Percentiles rank a stretch among this genome's conserved stretches.
phyloP scores from a whole-genome alignment of 53 echinoderm and acorn worm genomes.

The Astropecten irregularis region DNA sequence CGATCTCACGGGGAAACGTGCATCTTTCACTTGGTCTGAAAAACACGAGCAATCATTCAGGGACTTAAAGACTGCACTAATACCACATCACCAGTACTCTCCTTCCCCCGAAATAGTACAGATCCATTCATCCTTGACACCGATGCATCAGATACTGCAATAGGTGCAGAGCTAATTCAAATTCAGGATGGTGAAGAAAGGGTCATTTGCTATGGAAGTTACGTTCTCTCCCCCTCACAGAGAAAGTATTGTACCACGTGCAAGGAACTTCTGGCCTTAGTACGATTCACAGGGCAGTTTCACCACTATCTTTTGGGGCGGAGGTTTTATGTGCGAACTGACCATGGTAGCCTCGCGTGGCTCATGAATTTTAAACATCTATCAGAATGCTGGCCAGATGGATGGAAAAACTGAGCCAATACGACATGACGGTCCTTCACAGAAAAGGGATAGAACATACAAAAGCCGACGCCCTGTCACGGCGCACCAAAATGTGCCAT shows the following conservation, averaged over 20 bases:
- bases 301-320: not conserved
- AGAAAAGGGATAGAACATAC: not conserved
- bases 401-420: not conserved
- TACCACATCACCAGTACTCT: not conserved
- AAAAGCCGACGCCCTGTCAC: not conserved
- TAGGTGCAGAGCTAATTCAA: slow-evolving; percentile 4
- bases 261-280: slow-evolving; percentile 5
- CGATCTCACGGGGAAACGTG: not conserved
- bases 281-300: not conserved
- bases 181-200: slow-evolving; percentile 1
- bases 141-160: not conserved
- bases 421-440: not conserved
- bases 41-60: not conserved
- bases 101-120: not conserved
- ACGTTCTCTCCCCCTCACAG: slow-evolving; percentile 17
- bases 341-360: not conserved
- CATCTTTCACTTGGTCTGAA: not conserved
- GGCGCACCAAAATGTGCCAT: too few relatives aligned
- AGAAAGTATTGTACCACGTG: not conserved
- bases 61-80: not conserved
- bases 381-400: not conserved
- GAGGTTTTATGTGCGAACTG: not conserved
- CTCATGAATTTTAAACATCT: slow-evolving; percentile 3
- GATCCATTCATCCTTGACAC: not conserved
- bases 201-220: slow-evolving; percentile 1